Evolutionary conservation across 1,140 invertebrate genomes (phyloP).

Genomic region (Proctacanthus coquilletti): DNA sequence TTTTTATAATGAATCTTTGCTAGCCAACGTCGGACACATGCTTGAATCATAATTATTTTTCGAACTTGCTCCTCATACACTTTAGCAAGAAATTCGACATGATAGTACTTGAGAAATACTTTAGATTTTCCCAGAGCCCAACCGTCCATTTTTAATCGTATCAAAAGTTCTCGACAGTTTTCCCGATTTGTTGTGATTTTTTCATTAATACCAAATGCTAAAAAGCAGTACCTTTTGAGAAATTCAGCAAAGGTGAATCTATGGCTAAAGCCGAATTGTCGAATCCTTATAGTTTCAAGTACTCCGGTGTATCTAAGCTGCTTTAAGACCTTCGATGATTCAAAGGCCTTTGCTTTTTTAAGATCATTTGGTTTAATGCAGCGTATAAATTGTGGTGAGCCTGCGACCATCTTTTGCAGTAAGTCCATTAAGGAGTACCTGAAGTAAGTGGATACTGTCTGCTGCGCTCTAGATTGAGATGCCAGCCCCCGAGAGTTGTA

Average conservation of each 20-base stretch:
- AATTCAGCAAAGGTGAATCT: constrained; percentile 65
- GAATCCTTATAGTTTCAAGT: constrained; percentile 64
- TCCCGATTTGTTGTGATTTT: constrained; percentile 50
- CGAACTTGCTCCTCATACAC: constrained; percentile 58
- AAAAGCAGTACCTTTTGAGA: constrained; percentile 62
- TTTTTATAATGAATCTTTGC: constrained; percentile 40
- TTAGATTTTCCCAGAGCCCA: constrained; percentile 75
- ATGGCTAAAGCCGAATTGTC: constrained; percentile 69
- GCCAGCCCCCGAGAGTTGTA: constrained; percentile 46
- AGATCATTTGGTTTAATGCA: constrained; percentile 72
- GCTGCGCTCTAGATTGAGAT: constrained; percentile 68
- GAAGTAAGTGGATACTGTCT: constrained; percentile 74
- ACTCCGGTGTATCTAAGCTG: constrained; percentile 70
- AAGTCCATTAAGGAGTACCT: constrained; percentile 72
- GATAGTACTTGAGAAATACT: constrained; percentile 79
- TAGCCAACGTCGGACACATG: constrained; percentile 53
- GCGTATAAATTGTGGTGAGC: constrained; percentile 65
- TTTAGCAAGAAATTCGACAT: constrained; percentile 64
- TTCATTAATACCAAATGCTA: constrained; percentile 61
- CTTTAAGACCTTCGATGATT: constrained; percentile 52
- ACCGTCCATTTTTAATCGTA: constrained; percentile 61
- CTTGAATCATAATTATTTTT: constrained; percentile 55
- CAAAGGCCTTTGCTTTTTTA: constrained; percentile 49
- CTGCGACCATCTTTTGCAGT: constrained; percentile 67
- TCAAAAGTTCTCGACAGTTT: constrained; percentile 51